Conservation (phyloP, 2,113 vertebrate species). For the Eleginops maclovinus region DNA sequence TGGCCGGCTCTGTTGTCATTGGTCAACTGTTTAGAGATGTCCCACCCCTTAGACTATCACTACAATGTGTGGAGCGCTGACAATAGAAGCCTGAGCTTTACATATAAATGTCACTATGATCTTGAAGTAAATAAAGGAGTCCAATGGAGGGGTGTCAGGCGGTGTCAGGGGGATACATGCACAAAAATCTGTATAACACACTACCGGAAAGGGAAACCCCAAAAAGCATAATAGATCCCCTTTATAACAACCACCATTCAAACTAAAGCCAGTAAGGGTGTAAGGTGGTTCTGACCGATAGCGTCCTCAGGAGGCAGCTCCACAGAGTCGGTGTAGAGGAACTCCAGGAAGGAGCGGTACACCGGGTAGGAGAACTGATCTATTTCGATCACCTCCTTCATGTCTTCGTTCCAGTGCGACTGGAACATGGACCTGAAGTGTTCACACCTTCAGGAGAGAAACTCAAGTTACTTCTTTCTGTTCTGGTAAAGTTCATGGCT, state of each 20-base stretch:
- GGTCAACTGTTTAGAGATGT: too few species aligned
- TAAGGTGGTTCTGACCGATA: slow-evolving; percentile 85
- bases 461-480: not conserved
- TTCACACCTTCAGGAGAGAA: slow-evolving; percentile 85
- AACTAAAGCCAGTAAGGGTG: not conserved
- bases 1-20: too few species aligned
- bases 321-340: slow-evolving; percentile 95
- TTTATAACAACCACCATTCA: not conserved
- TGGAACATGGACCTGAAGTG: slow-evolving; percentile 99
- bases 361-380: slow-evolving; percentile 97
- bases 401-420: slow-evolving; percentile 97
- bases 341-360: slow-evolving; percentile 96
- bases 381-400: slow-evolving; percentile 97
- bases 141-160: too few species aligned
- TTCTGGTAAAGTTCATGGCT: not conserved
- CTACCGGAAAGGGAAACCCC: too few species aligned
- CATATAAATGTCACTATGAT: too few species aligned
- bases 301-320: slow-evolving; percentile 97
- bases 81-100: too few species aligned
- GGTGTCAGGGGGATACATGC: too few species aligned
- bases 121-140: too few species aligned
- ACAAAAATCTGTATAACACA: too few species aligned
- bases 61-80: too few species aligned
- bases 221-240: too few species aligned
- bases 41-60: too few species aligned